Evolutionary conservation across 2,888 invertebrate genomes (phyloP), one percentile per base, ranked within the genome.

Genomic region (Baronia brevicornis): DNA sequence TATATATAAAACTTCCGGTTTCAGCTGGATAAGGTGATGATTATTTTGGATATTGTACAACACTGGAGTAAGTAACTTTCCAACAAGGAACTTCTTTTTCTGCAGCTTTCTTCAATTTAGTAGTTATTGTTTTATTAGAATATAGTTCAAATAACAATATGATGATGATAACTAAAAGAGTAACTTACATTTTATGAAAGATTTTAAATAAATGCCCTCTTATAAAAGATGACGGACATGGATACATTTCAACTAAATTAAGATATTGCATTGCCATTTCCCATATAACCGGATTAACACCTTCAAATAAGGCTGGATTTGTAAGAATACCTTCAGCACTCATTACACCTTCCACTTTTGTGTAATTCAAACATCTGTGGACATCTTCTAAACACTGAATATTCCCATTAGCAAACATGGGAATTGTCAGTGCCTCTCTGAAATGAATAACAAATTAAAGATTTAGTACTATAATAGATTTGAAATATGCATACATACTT

Each of bases 351-450:
- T 91, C 86, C 2, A 91, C 97, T 13, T 92, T 92, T 0, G 98
- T 98, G 54, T 89, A 91, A 33, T 88, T 80, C 28, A 98, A 72
- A 67, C 98, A 99, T 42, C 91, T 86, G 34, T 91, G 79, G 1
- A 95, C 90, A 86, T 99, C 98, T 55, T 91, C 90, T 49, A 95
- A 68, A 54, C 92, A 93, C 68, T 98, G 96, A 48, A 99, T 95
- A 64, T 99, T 99, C 7, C 99, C 98, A 85, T 99, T 99, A 12
- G 98, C 97, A 66, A 98, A 91, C 59, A 99, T 94, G 6, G 99
- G 98, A 56, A 99, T 92, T 40, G 88, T 90, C 11, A 98, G 89
- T 36, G 90, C 90, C 48, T 94, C 88, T 56, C 95, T 96, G 61
- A 36, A 82, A 74, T n/a, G n/a, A n/a, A n/a, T n/a, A n/a, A 44